Conservation (phyloP, 2,888 invertebrate species). For the Lasioglossum malachurum region DNA sequence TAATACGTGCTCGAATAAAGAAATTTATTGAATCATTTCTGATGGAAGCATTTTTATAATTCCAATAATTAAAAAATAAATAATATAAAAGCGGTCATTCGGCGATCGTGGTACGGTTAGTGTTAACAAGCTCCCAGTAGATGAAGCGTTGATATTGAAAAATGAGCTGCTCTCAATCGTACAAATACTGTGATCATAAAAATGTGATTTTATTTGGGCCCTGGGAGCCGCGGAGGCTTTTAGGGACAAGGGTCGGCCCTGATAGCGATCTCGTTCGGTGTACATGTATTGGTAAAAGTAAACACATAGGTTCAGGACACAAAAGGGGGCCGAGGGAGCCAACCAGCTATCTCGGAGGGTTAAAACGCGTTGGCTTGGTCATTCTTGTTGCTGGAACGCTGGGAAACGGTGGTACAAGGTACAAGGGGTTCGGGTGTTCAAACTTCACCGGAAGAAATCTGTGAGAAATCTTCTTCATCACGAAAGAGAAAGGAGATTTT, state of each 20-base stretch:
- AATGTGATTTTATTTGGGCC: not conserved
- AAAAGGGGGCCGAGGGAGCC: conserved; percentile 49
- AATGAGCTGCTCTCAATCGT: not conserved
- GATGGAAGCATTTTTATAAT: too few relatives aligned
- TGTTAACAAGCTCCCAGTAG: not conserved
- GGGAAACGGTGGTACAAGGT: not conserved
- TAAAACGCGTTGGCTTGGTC: conserved; percentile 36
- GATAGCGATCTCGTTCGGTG: conserved; percentile 20
- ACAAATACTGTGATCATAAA: not conserved
- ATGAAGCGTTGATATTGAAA: not conserved
- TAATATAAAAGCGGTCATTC: too few relatives aligned
- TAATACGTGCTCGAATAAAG: too few relatives aligned
- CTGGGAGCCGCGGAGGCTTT: not conserved
- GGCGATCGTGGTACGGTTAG: too few relatives aligned
- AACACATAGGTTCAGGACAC: conserved; percentile 45
- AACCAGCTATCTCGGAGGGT: conserved; percentile 41
- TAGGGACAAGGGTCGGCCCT: conserved; percentile 47
- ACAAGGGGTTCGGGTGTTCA: not conserved
- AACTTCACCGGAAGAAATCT: not conserved
- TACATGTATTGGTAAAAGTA: conserved; percentile 45
- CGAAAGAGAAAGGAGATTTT: conserved; percentile 2
- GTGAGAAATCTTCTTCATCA: not conserved
- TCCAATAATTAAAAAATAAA: too few relatives aligned
- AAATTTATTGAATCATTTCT: too few relatives aligned
- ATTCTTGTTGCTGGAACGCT: conserved; percentile 12